Evolutionary conservation across 2,888 invertebrate genomes (phyloP).

Genomic region (Tachina fera): DNA sequence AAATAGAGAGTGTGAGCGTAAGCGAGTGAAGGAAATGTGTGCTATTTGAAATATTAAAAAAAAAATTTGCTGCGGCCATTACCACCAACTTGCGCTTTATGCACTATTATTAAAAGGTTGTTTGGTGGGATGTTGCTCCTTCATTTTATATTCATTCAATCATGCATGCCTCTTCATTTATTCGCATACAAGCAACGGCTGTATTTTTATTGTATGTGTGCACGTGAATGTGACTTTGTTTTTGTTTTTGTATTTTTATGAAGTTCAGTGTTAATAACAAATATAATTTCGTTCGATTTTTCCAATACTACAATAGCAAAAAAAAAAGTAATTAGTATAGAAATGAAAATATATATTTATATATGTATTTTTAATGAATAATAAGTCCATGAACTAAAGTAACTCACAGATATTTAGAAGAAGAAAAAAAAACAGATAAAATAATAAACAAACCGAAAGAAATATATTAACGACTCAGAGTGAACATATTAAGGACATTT

Average conservation of each 20-base stretch:
- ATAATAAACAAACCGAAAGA: not conserved
- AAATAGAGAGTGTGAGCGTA: not conserved
- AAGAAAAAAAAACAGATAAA: not conserved
- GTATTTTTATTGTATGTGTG: constrained; percentile 7
- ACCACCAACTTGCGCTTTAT: constrained; percentile 55
- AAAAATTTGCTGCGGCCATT: constrained; percentile 62
- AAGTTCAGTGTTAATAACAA: constrained; percentile 78
- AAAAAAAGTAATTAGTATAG: constrained; percentile 31
- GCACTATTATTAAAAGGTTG: constrained; percentile 20
- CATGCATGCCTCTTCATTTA: constrained; percentile 27
- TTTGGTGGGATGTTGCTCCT: constrained; percentile 23
- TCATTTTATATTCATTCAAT: not conserved
- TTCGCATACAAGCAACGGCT: not conserved
- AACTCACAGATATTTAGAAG: not conserved
- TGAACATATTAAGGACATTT: too few relatives aligned
- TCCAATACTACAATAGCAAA: constrained; percentile 38
- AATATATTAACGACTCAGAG: not conserved
- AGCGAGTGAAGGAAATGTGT: constrained; percentile 36
- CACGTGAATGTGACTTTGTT: constrained; percentile 23
- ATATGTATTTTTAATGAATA: not conserved
- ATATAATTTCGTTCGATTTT: constrained; percentile 78
- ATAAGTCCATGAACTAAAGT: not conserved
- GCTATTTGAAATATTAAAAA: constrained; percentile 24
- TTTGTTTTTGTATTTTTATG: constrained; percentile 49
- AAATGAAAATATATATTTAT: constrained; percentile 6